Evolutionary conservation across 1,140 invertebrate species (phyloP).

Genomic region (Drosophila guanche): DNA sequence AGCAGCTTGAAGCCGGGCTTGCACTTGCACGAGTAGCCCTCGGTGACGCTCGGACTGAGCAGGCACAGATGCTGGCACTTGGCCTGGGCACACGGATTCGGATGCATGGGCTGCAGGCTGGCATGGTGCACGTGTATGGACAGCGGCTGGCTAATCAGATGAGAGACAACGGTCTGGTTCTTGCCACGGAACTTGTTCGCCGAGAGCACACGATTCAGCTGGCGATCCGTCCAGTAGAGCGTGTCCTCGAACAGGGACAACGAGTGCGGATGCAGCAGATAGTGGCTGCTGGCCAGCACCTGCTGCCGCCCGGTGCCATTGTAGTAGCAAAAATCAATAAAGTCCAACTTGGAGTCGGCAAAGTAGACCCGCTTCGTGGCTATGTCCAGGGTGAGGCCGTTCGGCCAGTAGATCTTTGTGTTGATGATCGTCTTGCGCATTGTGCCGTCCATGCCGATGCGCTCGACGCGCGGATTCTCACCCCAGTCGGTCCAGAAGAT

Average conservation of each 20-base stretch:
- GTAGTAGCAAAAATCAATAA: constrained; percentile 99
- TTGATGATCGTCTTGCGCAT: constrained; percentile 94
- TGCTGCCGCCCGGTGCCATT: constrained; percentile 95
- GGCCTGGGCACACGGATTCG: constrained; percentile 92
- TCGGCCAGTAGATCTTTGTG: constrained; percentile 99
- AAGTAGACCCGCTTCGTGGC: constrained; percentile 98
- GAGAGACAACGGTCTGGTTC: constrained; percentile 96
- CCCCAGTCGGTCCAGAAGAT: constrained; percentile 99
- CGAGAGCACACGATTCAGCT: constrained; percentile 93
- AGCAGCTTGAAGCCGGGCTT: constrained; percentile 92
- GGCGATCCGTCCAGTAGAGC: constrained; percentile 98
- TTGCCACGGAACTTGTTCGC: constrained; percentile 95
- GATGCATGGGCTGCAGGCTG: constrained; percentile 93
- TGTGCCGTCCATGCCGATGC: constrained; percentile 97
- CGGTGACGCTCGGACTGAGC: constrained; percentile 88
- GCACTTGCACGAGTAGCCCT: constrained; percentile 95
- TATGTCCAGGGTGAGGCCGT: constrained; percentile 97
- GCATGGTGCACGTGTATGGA: constrained; percentile 97
- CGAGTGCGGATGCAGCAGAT: constrained; percentile 97
- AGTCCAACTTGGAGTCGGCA: constrained; percentile 98
- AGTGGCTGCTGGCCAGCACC: constrained; percentile 94
- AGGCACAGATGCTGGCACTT: constrained; percentile 96
- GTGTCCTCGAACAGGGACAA: constrained; percentile 96
- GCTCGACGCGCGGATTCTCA: constrained; percentile 97
- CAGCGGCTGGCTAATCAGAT: constrained; percentile 96